A percentile compares a stretch with the other conserved stretches of the same genome.
These are phyloP conservation scores for Melikaiella ostensackeni DNA, from an alignment of 2,888 invertebrate species.

Conservation along the genomic window DNA sequence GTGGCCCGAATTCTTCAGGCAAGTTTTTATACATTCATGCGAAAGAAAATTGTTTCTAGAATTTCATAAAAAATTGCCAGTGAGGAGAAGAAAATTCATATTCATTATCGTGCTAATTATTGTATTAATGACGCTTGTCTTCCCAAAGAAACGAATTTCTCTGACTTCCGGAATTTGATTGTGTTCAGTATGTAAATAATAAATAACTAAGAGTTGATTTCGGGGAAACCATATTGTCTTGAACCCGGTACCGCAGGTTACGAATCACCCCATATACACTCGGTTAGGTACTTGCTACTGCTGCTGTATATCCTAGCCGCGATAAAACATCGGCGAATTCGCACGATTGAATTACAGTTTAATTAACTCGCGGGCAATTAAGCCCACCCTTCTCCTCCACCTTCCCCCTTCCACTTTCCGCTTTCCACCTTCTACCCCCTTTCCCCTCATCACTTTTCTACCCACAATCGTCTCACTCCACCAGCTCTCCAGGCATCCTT, in stretches of 20 bases:
- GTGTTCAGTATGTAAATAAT: neutral
- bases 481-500: constrained; percentile 41
- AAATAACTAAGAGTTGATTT: neutral
- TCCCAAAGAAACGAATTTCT: too few relatives aligned
- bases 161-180: neutral
- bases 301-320: constrained; percentile 56
- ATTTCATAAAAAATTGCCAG: neutral
- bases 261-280: constrained; percentile 48
- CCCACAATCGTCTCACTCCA: constrained; percentile 28
- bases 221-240: neutral
- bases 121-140: too few relatives aligned
- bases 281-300: constrained; percentile 44
- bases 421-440: constrained; percentile 28
- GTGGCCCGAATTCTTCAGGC: constrained; percentile 62
- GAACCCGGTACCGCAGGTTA: constrained; percentile 47
- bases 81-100: too few relatives aligned
- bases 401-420: constrained; percentile 19
- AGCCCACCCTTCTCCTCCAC: constrained; percentile 57
- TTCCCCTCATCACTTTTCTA: constrained; percentile 19
- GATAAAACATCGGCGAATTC: constrained; percentile 75
- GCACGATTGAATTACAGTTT: constrained; percentile 76
- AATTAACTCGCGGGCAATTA: constrained; percentile 76
- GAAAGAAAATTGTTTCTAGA: neutral
- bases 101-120: too few relatives aligned
- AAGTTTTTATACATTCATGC: constrained; percentile 51